Conservation (phyloP, 2,888 invertebrate genomes). For the Limnephilus lunatus region DNA sequence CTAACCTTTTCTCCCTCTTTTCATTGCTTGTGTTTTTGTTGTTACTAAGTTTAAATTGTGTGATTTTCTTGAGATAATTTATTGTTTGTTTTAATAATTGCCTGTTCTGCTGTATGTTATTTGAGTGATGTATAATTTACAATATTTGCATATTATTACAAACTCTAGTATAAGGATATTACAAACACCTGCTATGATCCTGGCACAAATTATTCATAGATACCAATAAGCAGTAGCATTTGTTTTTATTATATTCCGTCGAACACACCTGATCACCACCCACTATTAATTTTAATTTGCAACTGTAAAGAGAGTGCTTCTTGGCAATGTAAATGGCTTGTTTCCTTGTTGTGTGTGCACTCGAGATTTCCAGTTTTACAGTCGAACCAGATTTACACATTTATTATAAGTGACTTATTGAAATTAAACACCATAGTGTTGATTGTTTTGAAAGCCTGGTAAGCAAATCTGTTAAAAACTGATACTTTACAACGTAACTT, state of each 20-base stretch:
- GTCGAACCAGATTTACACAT: not conserved
- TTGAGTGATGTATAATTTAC: not conserved
- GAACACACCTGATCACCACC: constrained; percentile 27
- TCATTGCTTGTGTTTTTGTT: constrained; percentile 2
- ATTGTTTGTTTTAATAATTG: constrained; percentile 2
- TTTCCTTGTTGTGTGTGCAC: constrained; percentile 26
- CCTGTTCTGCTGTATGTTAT: not conserved
- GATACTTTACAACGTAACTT: constrained; percentile 5
- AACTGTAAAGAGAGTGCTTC: constrained; percentile 20
- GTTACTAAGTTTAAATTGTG: not conserved
- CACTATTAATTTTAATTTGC: constrained; percentile 41
- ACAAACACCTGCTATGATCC: constrained; percentile 56
- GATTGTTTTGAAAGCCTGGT: not conserved
- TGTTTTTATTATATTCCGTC: constrained; percentile 30
- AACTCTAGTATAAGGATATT: not conserved
- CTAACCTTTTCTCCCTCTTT: not conserved
- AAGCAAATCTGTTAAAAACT: not conserved
- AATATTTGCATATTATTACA: not conserved
- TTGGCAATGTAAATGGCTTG: constrained; percentile 24
- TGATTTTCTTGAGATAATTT: not conserved
- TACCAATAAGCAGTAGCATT: not conserved
- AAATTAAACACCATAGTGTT: not conserved
- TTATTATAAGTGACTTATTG: not conserved
- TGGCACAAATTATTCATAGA: constrained; percentile 9
- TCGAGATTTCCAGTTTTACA: constrained; percentile 7